Conservation (phyloP, 2,888 invertebrate genomes). For the Lucinisca nassula region DNA sequence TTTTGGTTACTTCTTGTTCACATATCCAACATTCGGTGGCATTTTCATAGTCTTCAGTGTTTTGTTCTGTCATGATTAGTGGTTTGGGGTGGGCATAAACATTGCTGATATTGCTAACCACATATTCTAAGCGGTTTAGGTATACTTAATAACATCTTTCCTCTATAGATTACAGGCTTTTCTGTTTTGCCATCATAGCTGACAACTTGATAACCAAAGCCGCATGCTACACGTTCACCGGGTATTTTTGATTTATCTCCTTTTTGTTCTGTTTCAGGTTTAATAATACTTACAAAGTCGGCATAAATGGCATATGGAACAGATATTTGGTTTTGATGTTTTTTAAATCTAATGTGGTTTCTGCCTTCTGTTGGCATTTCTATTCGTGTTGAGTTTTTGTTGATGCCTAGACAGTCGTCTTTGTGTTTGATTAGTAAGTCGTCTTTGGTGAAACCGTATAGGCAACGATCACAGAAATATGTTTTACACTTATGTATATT, state of each 20-base stretch:
- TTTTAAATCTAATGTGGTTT: no score
- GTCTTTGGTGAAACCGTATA: no score
- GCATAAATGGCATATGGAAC: no score
- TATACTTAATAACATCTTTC: constrained; percentile 27
- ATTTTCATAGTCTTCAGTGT: constrained; percentile 17
- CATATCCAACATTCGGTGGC: constrained; percentile 41
- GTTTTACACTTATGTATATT: no score
- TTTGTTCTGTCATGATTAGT: constrained; percentile 38
- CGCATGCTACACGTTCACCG: constrained; percentile 42
- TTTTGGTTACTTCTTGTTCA: constrained; percentile 10
- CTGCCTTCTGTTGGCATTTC: neutral
- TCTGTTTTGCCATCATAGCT: constrained; percentile 17
- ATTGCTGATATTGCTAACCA: constrained; percentile 25
- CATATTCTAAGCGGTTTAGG: constrained; percentile 33
- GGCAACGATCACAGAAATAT: no score
- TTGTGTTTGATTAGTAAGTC: no score
- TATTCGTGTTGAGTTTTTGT: no score
- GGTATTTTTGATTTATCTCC: constrained; percentile 27
- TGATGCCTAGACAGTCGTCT: no score
- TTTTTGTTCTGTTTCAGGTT: constrained; percentile 5
- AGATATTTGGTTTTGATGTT: no score
- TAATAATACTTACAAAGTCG: constrained; percentile 29
- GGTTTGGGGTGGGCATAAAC: constrained; percentile 25
- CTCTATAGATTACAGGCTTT: constrained; percentile 14
- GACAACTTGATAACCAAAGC: constrained; percentile 40